Base-by-base conservation (phyloP, 1,140 invertebrate genomes). In the Aricia agestis region DNA sequence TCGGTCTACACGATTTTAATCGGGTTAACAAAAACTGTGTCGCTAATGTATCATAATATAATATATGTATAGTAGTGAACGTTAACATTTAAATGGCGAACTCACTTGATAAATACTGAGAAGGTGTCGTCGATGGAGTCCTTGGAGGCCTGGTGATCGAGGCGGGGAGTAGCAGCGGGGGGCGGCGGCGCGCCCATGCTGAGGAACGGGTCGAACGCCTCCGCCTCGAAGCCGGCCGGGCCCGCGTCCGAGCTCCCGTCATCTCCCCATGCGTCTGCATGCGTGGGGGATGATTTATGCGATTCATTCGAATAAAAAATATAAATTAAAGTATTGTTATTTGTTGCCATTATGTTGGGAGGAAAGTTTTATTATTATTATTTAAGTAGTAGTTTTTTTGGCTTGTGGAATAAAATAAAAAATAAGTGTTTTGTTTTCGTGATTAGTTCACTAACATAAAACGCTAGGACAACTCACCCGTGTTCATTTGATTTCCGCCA, bases 81-180 rank as follows among this genome's bases (percentile, higher is more conserved):
- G 6, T 31, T 6, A 66, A 36, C 17, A 65, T 19, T 9, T 13
- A 66, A 66, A 32, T 66, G 63, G 6, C 25, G 36, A 6, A 78
- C 84, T 90, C 87, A 96, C 95, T 94, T 96, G 63, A 97, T 97
- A 74, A 96, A 94, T 9, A 97, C 94, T 59, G 94, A 95, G 80
- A 97, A 96, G 52, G 95, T 96, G 68, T 95, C 95, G 72, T 96
- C 95, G 57, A 96, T 94, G 9, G 96, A 97, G 72, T 97, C 97
- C 32, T 92, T 93, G 0, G 96, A 97, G 15, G 94, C 94, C 42
- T 92, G 89, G 80, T 94, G 93, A n/a, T 94, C 93, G 2, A 94
- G 82, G 41, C 85, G 91, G 57, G 92, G 93, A 18, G 92, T 93
- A 69, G 92, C 92, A 25, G 94, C 94, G 17, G 94, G 93, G 67